A percentile compares a stretch with the other conserved stretches of the same genome.
Evolutionary conservation across 2,113 vertebrate genomes (phyloP).

Genomic region (Protobothrops flavoviridis): DNA sequence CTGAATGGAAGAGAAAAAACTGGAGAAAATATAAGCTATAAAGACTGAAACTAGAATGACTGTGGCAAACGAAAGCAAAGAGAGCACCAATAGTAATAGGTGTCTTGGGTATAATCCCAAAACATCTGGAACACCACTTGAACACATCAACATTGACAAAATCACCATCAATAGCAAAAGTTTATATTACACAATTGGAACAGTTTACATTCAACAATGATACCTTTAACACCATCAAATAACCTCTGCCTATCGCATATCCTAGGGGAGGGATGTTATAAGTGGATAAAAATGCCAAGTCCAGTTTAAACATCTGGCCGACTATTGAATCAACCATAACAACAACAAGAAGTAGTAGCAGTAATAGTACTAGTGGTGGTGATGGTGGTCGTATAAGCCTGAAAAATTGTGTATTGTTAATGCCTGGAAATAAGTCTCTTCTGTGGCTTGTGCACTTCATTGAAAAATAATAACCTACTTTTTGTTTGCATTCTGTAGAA

Average conservation of each 20-base stretch:
- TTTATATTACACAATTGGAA: neutral
- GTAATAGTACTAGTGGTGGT: neutral
- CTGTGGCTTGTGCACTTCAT: neutral
- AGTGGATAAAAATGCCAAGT: neutral
- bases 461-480: neutral
- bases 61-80: neutral
- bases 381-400: neutral
- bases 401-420: neutral
- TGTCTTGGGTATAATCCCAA: neutral
- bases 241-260: neutral
- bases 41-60: neutral
- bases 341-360: neutral
- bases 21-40: neutral
- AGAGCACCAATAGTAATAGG: neutral
- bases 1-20: neutral
- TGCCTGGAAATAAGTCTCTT: neutral
- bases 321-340: neutral
- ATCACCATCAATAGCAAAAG: neutral
- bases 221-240: neutral
- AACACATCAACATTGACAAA: neutral
- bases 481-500: neutral
- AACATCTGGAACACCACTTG: neutral
- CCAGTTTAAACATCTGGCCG: neutral
- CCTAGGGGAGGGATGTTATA: neutral
- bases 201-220: neutral